phyloP scores from a whole-genome alignment of 2,888 invertebrate species.

The Tenthredo distinguenda region DNA sequence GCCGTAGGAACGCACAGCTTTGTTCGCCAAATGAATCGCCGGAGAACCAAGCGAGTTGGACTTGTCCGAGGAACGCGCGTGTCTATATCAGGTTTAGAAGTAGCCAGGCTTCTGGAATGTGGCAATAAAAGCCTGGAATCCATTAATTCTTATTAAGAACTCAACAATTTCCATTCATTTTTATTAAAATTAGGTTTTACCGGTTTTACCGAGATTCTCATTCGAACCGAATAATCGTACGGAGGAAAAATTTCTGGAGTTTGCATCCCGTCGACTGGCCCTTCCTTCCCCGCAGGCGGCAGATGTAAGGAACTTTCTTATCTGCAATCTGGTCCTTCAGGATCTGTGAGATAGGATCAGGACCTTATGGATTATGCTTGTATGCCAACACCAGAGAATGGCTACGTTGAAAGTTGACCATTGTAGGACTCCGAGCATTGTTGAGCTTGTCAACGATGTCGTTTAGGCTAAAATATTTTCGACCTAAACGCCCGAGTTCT shows the following conservation, averaged over 20 bases:
- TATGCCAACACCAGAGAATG: constrained; percentile 64
- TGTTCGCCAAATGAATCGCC: constrained; percentile 43
- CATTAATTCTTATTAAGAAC: background rate
- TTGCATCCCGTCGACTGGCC: background rate
- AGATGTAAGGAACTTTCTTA: constrained; percentile 58
- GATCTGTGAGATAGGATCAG: constrained; percentile 67
- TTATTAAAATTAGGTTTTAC: background rate
- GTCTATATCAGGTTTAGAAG: constrained; percentile 21
- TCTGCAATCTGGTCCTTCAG: constrained; percentile 56
- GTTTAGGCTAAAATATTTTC: constrained; percentile 66
- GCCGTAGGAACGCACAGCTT: constrained; percentile 20
- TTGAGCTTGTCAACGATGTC: constrained; percentile 67
- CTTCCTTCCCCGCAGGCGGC: constrained; percentile 58
- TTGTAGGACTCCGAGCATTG: constrained; percentile 65
- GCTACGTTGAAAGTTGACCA: constrained; percentile 70
- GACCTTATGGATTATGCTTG: constrained; percentile 71
- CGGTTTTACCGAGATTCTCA: background rate
- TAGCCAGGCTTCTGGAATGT: background rate
- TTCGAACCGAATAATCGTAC: background rate
- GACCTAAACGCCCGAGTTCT: constrained; percentile 58
- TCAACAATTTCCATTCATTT: background rate
- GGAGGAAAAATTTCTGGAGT: background rate
- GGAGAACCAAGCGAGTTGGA: background rate
- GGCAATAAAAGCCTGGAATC: background rate
- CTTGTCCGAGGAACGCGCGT: background rate